A percentile compares a stretch with the other conserved stretches of the same genome.
phyloP scores from a whole-genome alignment of 1,140 invertebrate genomes.

The Bursaphelenchus mucronatus region DNA sequence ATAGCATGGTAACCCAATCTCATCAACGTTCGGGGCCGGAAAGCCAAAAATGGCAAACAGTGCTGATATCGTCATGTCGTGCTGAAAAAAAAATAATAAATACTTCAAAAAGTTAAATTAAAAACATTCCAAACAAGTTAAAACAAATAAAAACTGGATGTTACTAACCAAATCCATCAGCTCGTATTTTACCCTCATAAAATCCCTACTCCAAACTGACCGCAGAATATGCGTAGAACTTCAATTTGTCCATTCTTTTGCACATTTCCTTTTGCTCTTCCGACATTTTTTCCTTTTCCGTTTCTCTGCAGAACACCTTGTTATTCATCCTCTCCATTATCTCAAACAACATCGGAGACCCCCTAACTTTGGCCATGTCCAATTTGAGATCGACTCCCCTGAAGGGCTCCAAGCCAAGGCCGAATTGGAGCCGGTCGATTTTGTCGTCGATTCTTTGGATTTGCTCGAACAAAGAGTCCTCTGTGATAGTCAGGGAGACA shows the following conservation, averaged over 20 bases:
- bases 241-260: constrained; percentile 20
- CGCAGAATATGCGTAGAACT: constrained; percentile 28
- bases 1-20: too few species aligned
- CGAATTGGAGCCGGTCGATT: constrained; percentile 13
- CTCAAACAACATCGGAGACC: constrained; percentile 15
- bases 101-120: too few species aligned
- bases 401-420: constrained; percentile 7
- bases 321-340: constrained; percentile 10
- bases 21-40: too few species aligned
- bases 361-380: constrained; percentile 23
- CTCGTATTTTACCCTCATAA: too few species aligned
- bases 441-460: neutral
- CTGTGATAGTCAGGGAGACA: neutral
- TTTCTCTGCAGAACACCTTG: neutral
- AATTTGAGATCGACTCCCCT: constrained; percentile 14
- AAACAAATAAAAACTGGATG: too few species aligned
- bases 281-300: neutral
- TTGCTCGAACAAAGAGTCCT: constrained; percentile 1
- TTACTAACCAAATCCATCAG: too few species aligned
- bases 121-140: too few species aligned
- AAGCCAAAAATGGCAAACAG: too few species aligned
- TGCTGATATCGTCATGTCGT: too few species aligned
- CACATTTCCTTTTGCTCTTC: neutral
- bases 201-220: neutral
- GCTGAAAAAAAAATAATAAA: too few species aligned